Conservation (phyloP, 2,113 vertebrate genomes). For the Sceloporus undulatus region DNA sequence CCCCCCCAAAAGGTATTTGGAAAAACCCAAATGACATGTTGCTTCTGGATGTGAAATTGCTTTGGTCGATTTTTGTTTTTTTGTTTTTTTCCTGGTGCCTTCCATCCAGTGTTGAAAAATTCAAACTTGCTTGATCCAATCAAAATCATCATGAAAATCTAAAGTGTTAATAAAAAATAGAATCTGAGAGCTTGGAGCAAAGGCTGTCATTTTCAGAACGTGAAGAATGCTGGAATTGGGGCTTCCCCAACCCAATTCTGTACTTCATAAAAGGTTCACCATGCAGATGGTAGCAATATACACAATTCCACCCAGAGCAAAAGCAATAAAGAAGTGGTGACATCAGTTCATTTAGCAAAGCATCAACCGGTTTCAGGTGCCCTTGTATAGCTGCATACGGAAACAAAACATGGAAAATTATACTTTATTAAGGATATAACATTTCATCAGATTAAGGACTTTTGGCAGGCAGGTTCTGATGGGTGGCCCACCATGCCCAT, state of each 20-base stretch:
- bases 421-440: background rate
- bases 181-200: constrained; percentile 37
- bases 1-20: constrained; percentile 50
- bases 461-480: background rate
- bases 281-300: constrained; percentile 43
- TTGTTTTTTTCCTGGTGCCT: constrained; percentile 53
- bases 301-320: background rate
- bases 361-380: constrained; percentile 41
- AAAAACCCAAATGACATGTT: constrained; percentile 65
- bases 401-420: constrained; percentile 42
- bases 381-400: background rate
- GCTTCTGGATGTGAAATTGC: constrained; percentile 64
- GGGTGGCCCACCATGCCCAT: background rate
- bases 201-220: constrained; percentile 31
- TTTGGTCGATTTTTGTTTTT: constrained; percentile 47
- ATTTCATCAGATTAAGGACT: constrained; percentile 30
- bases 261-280: constrained; percentile 14
- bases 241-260: constrained; percentile 30
- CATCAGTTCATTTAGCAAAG: constrained; percentile 50
- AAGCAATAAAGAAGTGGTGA: background rate
- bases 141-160: constrained; percentile 60
- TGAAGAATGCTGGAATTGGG: constrained; percentile 13
- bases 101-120: constrained; percentile 61
- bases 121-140: constrained; percentile 44
- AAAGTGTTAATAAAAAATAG: constrained; percentile 55